Base-by-base conservation (phyloP, 2,113 vertebrate species). In the Arothron firmamentum region DNA sequence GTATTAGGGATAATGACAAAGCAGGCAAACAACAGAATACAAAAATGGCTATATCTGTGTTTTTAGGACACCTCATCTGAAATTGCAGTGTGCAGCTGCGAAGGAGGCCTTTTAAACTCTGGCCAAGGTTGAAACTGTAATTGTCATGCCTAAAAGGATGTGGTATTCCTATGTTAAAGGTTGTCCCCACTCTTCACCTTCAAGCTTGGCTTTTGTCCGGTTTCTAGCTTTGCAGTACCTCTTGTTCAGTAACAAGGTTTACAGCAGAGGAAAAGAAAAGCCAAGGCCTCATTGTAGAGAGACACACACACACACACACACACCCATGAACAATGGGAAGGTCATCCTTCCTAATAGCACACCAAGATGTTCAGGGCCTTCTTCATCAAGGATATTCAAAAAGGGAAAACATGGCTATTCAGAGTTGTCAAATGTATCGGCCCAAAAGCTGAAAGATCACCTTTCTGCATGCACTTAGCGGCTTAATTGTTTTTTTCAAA, bases 91-190 rank as follows among this genome's bases (percentile, higher is more conserved):
- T 49, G 46, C 61, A 61, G 81, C 74, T 69, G 76, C 42, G 14
- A 46, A 78, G 55, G 62, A 66, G 67, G 60, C 52, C 47, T 79
- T 75, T 82, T 72, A 75, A 56, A 69, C 79, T 56, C 12, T 59
- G 28, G 59, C 74, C 70, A 90, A n/a, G 87, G 86, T 78, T 85
- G 78, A 69, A 77, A 78, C 83, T 67, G 75, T 80, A 88, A 90
- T 85, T 82, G 66, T 72, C 60, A 74, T 34, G 20, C 57, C 61
- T 73, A 60, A 85, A 83, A 84, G 75, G 72, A 79, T 69, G 54
- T 52, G 66, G 23, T 62, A 58, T 71, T 62, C 79, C 64, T 58
- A 70, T 75, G 77, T 74, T 79, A 86, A 84, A 83, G 78, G 83
- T 80, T 76, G 80, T 67, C 53, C 70, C 66, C 71, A 80, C 66